Percentiles rank a stretch among this genome's conserved stretches.
phyloP scores from a whole-genome alignment of 2,113 vertebrate genomes.

The Trematocara zebra region DNA sequence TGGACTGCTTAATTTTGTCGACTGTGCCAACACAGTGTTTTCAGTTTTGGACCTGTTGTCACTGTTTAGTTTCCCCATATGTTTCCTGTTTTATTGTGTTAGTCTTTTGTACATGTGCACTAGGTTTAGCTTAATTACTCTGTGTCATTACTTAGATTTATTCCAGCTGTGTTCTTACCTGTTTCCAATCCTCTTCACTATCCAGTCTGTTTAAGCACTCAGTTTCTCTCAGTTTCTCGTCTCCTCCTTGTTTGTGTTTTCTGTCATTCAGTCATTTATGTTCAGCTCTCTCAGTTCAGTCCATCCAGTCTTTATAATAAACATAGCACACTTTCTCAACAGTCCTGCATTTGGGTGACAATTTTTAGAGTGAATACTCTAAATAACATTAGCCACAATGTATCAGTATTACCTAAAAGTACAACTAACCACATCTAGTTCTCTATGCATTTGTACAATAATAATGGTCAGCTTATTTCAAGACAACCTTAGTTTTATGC shows the following conservation, averaged over 20 bases:
- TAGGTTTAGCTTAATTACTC: neutral
- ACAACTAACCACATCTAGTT: neutral
- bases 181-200: neutral
- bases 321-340: neutral
- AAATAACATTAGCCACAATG: neutral
- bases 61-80: neutral
- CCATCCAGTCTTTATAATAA: neutral
- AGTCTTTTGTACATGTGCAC: neutral
- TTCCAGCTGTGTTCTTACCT: neutral
- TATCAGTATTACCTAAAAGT: neutral
- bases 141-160: neutral
- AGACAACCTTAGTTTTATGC: neutral
- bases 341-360: neutral
- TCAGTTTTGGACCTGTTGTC: neutral
- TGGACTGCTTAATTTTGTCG: neutral
- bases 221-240: neutral
- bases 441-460: neutral
- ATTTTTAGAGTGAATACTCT: neutral
- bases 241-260: accelerated
- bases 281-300: neutral
- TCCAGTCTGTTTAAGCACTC: neutral
- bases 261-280: neutral
- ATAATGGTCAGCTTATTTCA: neutral
- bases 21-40: neutral
- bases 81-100: neutral